Conservation (phyloP, 2,797 vertebrate species). For the Harpagifer antarcticus region DNA sequence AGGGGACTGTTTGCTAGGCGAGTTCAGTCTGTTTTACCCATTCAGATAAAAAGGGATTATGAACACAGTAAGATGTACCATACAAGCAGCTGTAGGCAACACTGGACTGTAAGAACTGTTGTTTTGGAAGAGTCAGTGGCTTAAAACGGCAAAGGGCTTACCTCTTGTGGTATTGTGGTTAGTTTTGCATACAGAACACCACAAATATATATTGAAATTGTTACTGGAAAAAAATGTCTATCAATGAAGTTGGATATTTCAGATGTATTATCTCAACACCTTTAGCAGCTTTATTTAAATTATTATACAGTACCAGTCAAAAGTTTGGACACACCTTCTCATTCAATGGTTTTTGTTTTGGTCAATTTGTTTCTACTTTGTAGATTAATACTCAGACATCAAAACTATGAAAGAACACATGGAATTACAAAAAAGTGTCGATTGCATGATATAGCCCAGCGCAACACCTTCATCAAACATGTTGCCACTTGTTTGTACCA, state of each 20-base stretch:
- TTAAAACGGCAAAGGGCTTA: conserved; percentile 6
- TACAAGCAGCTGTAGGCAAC: background rate
- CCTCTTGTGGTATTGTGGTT: background rate
- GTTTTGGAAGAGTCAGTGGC: background rate
- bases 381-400: too few species aligned
- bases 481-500: too few species aligned
- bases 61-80: conserved; percentile 9
- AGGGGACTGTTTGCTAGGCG: conserved; percentile 20
- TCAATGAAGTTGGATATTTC: background rate
- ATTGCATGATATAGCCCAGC: too few species aligned
- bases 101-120: conserved; percentile 2
- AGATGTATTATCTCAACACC: background rate
- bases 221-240: too few species aligned
- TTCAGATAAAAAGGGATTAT: conserved; percentile 23
- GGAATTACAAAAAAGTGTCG: too few species aligned
- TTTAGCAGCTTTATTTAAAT: background rate
- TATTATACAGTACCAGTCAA: too few species aligned
- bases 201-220: too few species aligned
- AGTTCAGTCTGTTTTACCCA: background rate
- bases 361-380: too few species aligned
- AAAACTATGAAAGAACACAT: too few species aligned
- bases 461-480: too few species aligned
- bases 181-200: background rate
- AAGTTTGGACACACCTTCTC: too few species aligned
- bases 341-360: too few species aligned